These are phyloP conservation scores for Campoplex capitator DNA, from an alignment of 2,888 invertebrate genomes.

Conservation along the genomic window DNA sequence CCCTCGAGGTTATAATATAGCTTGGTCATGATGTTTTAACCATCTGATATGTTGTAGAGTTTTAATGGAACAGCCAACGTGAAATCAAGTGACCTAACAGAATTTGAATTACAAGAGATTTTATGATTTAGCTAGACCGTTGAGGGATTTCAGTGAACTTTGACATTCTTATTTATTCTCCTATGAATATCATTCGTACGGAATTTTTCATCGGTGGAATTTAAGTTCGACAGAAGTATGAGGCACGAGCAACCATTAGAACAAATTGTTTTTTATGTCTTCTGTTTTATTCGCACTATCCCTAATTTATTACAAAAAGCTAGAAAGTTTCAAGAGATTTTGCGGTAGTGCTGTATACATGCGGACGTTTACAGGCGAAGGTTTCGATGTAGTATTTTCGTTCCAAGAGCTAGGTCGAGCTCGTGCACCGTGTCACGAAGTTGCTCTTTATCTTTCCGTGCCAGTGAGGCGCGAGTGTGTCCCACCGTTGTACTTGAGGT, in stretches of 20 bases:
- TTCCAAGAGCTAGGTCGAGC: conserved; percentile 56
- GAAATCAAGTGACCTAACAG: conserved; percentile 23
- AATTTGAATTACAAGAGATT: conserved; percentile 9
- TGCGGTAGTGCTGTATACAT: conserved; percentile 13
- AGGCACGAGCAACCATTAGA: not conserved
- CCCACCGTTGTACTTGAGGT: conserved; percentile 18
- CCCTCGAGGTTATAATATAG: conserved; percentile 53
- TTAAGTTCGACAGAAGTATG: not conserved
- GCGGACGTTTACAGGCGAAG: conserved; percentile 44
- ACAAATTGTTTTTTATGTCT: not conserved
- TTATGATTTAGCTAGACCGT: not conserved
- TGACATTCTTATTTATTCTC: not conserved
- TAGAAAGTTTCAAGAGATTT: conserved; percentile 11
- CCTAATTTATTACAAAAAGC: conserved; percentile 2
- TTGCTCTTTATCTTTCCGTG: conserved; percentile 78
- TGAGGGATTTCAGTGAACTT: not conserved
- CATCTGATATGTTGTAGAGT: not conserved
- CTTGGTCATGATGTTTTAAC: conserved; percentile 22
- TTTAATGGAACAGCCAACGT: conserved; percentile 24
- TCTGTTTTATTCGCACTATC: not conserved
- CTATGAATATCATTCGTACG: not conserved
- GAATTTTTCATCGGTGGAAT: not conserved
- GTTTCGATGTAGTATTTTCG: conserved; percentile 25
- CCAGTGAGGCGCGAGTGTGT: conserved; percentile 69
- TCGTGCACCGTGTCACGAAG: conserved; percentile 77